Conservation (phyloP, 53 echinoderm and acorn worm genomes). For the Mesocentrotus franciscanus region DNA sequence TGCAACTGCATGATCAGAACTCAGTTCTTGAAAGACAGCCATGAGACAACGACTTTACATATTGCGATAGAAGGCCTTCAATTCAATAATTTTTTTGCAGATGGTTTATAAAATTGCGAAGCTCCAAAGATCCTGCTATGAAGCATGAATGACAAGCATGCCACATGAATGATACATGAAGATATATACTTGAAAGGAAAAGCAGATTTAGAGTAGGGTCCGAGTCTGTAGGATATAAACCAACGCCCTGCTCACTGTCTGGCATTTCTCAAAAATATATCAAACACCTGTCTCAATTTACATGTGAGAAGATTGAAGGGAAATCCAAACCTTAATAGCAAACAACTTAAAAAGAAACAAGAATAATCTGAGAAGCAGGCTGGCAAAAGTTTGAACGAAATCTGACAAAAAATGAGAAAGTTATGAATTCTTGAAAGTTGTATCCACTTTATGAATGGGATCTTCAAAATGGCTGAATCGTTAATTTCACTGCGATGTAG, state of each 20-base stretch:
- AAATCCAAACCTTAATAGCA: no score
- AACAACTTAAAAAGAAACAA: no score
- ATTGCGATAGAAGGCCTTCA: background rate
- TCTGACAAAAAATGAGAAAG: no score
- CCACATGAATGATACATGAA: background rate
- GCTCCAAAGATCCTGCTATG: background rate
- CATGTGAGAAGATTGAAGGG: no score
- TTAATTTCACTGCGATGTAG: no score
- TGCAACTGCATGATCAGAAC: no score
- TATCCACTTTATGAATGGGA: no score
- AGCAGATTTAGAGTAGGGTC: background rate
- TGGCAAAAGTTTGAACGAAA: no score
- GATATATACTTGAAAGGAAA: background rate
- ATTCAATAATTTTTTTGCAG: background rate
- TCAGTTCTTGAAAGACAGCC: background rate
- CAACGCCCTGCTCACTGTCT: background rate
- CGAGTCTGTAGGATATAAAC: background rate
- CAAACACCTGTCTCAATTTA: background rate
- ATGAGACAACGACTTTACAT: background rate
- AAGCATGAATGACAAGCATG: background rate
- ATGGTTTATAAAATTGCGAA: background rate
- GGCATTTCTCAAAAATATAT: background rate
- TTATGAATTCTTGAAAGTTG: no score
- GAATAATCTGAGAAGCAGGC: no score
- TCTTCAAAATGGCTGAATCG: no score